Percentiles rank a stretch among this genome's conserved stretches.
These are phyloP conservation scores for Eulemur albifrons DNA, from an alignment of 2,797 vertebrate species.

Conservation along the genomic window DNA sequence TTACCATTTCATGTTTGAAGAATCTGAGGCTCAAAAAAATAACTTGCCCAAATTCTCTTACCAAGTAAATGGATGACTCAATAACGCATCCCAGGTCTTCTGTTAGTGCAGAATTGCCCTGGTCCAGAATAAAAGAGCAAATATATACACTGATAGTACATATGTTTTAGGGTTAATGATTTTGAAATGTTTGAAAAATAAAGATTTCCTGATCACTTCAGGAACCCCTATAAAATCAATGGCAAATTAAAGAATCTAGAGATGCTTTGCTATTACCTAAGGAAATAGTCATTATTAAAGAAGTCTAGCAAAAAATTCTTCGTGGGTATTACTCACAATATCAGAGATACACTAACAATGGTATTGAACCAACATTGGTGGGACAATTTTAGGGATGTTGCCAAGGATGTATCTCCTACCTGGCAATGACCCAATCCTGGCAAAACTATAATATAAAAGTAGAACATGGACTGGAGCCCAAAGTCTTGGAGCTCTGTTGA, in stretches of 20 bases:
- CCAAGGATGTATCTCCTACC: not conserved
- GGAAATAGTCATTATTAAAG: not conserved
- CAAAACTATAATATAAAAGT: not conserved
- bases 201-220: not conserved
- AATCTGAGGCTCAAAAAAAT: not conserved
- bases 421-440: not conserved
- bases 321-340: not conserved
- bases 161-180: not conserved
- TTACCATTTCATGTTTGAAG: not conserved
- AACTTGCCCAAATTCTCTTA: not conserved
- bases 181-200: slow-evolving; percentile 14
- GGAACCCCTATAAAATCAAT: not conserved
- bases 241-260: not conserved
- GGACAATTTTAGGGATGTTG: not conserved
- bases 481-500: not conserved
- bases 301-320: not conserved
- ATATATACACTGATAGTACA: not conserved
- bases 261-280: not conserved
- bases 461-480: not conserved
- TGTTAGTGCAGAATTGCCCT: not conserved
- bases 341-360: not conserved
- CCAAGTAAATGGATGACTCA: not conserved
- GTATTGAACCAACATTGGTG: not conserved
- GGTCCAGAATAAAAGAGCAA: not conserved
- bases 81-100: not conserved